Base-by-base conservation (phyloP, 2,113 vertebrate genomes). In the Callopanchax toddi region DNA sequence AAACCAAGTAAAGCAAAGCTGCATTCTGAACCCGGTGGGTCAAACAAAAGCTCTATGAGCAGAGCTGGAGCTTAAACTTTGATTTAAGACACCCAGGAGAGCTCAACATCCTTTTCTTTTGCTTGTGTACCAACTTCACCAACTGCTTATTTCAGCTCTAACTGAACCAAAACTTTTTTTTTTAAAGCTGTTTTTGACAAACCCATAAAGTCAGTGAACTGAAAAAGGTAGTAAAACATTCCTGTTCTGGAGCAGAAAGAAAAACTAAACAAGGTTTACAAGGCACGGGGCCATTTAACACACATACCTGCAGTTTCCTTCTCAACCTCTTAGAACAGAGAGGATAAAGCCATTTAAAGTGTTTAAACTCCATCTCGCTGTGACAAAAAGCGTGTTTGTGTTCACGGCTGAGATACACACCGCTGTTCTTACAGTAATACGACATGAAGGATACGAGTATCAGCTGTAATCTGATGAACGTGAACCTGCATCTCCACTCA, bases 221-320 rank as follows among this genome's bases (percentile, higher is more conserved):
- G 18, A 49, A 59, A 71, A 65, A 22, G 9, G 6, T 17, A 65
- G 58, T 60, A 29, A 71, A 18, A 71, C 9, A 32, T 29, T 64
- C 20, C 56, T 56, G 25, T 18, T 29, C 32, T 67, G 55, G 50
- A 54, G 32, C 3, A 51, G 43, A 58, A n/a, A 61, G n/a, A n/a
- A n/a, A n/a, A n/a, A n/a, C n/a, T n/a, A n/a, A n/a, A n/a, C n/a
- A n/a, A n/a, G n/a, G n/a, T n/a, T n/a, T n/a, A n/a, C 26, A 26
- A 26, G 26, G 26, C n/a, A n/a, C n/a, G 26, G 26, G 26, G 26
- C 26, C 26, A 26, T 26, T 26, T 4, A 26, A 3, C 26, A 26
- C 26, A 6, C 26, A 26, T 26, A 26, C 26, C 26, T 26, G 26
- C 26, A 26, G 26, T 3, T 26, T 6, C 26, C 6, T n/a, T n/a